A percentile compares a stretch with the other conserved stretches of the same genome.
These are phyloP conservation scores for Benthosema pterotum DNA, from an alignment of 2,797 vertebrate genomes.

Conservation along the genomic window DNA sequence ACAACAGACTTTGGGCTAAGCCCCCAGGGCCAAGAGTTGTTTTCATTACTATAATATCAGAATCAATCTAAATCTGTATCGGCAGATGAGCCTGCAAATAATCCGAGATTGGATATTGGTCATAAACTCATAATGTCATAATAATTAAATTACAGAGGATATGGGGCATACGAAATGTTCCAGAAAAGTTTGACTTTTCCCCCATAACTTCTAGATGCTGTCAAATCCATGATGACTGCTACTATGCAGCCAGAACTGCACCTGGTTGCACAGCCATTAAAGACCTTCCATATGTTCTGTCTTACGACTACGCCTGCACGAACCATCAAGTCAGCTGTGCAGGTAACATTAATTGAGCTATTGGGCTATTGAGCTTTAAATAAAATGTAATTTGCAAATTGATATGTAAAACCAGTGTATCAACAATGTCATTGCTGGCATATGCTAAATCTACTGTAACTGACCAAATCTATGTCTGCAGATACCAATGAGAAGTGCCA, in stretches of 20 bases:
- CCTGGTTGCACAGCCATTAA: constrained; percentile 53
- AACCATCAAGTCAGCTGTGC: constrained; percentile 72
- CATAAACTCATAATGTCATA: too few relatives aligned
- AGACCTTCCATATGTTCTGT: constrained; percentile 67
- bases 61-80: too few relatives aligned
- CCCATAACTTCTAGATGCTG: constrained; percentile 67
- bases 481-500: constrained; percentile 70
- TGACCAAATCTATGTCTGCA: constrained; percentile 41
- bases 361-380: not conserved
- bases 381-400: not conserved
- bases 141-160: too few relatives aligned
- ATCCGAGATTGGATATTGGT: too few relatives aligned
- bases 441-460: too few relatives aligned
- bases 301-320: constrained; percentile 66
- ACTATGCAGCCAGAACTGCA: constrained; percentile 29
- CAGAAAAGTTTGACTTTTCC: not conserved
- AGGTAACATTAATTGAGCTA: constrained; percentile 70
- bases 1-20: too few relatives aligned
- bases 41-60: too few relatives aligned
- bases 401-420: too few relatives aligned
- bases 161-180: not conserved
- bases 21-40: too few relatives aligned
- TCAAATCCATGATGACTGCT: constrained; percentile 71
- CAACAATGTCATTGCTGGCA: too few relatives aligned
- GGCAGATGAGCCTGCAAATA: too few relatives aligned